Conservation (phyloP, 2,113 vertebrate genomes). For the Acrocephalus kingi region DNA sequence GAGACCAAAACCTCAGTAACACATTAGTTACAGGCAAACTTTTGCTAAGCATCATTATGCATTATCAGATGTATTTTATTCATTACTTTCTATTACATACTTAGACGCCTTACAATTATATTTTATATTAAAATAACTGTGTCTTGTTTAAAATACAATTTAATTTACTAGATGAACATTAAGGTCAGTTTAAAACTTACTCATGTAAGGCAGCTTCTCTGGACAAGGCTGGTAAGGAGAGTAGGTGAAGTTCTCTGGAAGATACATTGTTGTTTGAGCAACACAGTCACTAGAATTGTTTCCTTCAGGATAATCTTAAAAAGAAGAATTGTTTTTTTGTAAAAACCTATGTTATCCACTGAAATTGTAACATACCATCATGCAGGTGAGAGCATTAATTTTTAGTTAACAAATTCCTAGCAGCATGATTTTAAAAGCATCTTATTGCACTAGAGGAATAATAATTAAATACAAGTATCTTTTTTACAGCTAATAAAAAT, state of each 20-base stretch:
- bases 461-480: neutral
- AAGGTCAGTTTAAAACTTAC: conserved; percentile 78
- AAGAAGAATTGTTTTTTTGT: neutral
- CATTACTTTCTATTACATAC: neutral
- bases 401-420: neutral
- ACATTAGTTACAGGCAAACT: neutral
- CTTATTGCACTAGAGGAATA: neutral
- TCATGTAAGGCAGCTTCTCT: conserved; percentile 95
- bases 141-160: neutral
- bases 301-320: conserved; percentile 92
- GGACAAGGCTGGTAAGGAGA: conserved; percentile 89
- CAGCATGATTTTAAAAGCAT: neutral
- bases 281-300: conserved; percentile 91
- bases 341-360: neutral
- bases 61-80: neutral
- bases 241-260: conserved; percentile 97
- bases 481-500: neutral
- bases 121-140: neutral
- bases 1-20: neutral
- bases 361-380: neutral
- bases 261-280: conserved; percentile 89
- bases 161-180: neutral
- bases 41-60: neutral
- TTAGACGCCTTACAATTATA: neutral
- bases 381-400: neutral